Conservation (phyloP, 2,888 invertebrate species). For the Scaptomyza caliginosa region DNA sequence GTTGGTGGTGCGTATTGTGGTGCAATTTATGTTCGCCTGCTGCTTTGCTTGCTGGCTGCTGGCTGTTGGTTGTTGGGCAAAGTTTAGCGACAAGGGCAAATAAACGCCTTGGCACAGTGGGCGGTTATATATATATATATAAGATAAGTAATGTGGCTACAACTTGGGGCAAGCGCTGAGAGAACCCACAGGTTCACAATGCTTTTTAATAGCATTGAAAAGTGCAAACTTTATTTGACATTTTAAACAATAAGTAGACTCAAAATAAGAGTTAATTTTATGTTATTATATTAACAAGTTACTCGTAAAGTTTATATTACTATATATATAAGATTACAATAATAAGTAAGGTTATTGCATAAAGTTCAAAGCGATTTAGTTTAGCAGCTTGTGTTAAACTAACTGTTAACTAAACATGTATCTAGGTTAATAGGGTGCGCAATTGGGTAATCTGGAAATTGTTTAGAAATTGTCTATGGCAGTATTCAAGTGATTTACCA, state of each 20-base stretch:
- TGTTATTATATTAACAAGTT: too few species aligned
- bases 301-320: too few species aligned
- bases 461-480: background rate
- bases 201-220: background rate
- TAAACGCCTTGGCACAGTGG: slow-evolving; percentile 25
- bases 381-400: background rate
- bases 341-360: too few species aligned
- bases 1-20: slow-evolving; percentile 35
- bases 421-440: background rate
- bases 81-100: slow-evolving; percentile 30
- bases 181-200: background rate
- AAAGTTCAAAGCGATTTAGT: too few species aligned
- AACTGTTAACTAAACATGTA: background rate
- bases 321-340: too few species aligned
- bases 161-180: background rate
- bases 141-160: background rate
- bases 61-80: slow-evolving; percentile 26
- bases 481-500: background rate
- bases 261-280: too few species aligned
- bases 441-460: background rate
- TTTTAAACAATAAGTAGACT: too few species aligned
- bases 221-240: too few species aligned
- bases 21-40: slow-evolving; percentile 63
- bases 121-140: background rate
- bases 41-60: slow-evolving; percentile 13